These are phyloP conservation scores for Condylostylus longicornis DNA, from an alignment of 1,140 invertebrate species.

Conservation along the genomic window DNA sequence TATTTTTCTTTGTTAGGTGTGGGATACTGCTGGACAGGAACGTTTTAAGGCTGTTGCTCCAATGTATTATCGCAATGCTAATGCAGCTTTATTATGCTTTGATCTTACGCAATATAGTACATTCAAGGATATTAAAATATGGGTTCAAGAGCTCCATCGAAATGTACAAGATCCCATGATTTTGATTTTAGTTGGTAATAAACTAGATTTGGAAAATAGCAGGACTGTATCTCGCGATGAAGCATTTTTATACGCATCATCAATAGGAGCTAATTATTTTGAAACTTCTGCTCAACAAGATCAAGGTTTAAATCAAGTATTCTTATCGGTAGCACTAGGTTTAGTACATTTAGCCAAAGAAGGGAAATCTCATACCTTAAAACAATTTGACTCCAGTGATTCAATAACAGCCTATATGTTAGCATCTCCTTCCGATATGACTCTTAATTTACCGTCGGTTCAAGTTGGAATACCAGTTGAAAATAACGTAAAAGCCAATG, in stretches of 20 bases:
- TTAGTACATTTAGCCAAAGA: conserved; percentile 36
- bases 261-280: conserved; percentile 69
- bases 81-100: conserved; percentile 73
- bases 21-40: conserved; percentile 85
- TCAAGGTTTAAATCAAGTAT: conserved; percentile 53
- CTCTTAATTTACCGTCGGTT: conserved; percentile 23
- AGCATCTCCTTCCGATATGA: conserved; percentile 9
- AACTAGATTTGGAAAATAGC: conserved; percentile 53
- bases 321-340: conserved; percentile 44
- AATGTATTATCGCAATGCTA: conserved; percentile 85
- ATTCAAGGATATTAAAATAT: conserved; percentile 58
- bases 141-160: conserved; percentile 63
- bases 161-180: conserved; percentile 62
- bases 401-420: conserved; percentile 23
- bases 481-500: conserved; percentile 35
- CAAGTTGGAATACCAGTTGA: conserved; percentile 30
- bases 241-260: conserved; percentile 56
- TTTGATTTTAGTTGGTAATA: conserved; percentile 70
- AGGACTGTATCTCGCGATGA: conserved; percentile 49
- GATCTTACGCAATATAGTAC: conserved; percentile 62
- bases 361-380: conserved; percentile 33
- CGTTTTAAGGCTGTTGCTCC: conserved; percentile 76
- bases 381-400: conserved; percentile 36
- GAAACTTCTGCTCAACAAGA: conserved; percentile 69
- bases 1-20: conserved; percentile 41